Evolutionary conservation across 2,888 invertebrate species (phyloP).

Genomic region (Melipona bicolor): DNA sequence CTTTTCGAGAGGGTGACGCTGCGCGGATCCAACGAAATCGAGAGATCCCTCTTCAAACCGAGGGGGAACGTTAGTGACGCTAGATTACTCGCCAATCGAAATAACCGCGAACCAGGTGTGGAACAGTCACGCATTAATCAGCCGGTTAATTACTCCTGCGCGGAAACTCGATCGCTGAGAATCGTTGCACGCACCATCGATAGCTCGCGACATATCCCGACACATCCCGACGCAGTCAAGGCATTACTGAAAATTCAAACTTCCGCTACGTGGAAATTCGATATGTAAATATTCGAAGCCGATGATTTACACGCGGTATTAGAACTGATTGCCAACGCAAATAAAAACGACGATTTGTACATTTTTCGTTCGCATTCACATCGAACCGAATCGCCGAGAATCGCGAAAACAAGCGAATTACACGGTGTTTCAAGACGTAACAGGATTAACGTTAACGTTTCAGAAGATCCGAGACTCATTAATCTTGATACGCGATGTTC

Average conservation of each 20-base stretch:
- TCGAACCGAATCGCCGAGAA: not conserved
- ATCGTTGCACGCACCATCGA: conserved; percentile 13
- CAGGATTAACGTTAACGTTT: not conserved
- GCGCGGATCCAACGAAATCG: not conserved
- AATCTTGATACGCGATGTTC: not conserved
- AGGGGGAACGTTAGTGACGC: conserved; percentile 6
- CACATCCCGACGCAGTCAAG: not conserved
- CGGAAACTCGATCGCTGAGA: conserved; percentile 14
- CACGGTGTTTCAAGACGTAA: not conserved
- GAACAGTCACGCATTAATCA: conserved; percentile 41
- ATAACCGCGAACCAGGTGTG: conserved; percentile 21
- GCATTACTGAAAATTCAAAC: conserved; percentile 10
- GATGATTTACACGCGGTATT: too few species aligned
- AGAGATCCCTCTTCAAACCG: conserved; percentile 1
- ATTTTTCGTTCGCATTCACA: not conserved
- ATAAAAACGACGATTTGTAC: not conserved
- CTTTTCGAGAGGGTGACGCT: not conserved
- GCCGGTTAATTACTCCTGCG: conserved; percentile 31
- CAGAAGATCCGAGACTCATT: not conserved
- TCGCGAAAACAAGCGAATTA: not conserved
- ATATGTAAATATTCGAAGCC: not conserved
- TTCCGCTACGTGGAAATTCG: not conserved
- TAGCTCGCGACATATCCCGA: not conserved
- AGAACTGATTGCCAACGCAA: not conserved
- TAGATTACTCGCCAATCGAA: conserved; percentile 15